Conservation (phyloP, 2,113 vertebrate genomes). For the Sorex fumeus region DNA sequence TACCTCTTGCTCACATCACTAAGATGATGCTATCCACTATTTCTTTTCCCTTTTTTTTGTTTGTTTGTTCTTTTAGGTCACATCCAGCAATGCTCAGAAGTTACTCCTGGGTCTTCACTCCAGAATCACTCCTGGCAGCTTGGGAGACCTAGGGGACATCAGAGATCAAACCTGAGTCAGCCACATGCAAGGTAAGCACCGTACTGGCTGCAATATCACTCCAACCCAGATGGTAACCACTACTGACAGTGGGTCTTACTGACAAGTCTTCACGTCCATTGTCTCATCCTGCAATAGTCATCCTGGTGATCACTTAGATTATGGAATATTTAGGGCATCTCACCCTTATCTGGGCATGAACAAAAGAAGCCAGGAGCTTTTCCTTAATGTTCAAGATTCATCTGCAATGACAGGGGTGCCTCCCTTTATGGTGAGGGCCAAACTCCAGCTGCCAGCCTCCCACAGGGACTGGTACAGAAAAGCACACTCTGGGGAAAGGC, state of each 20-base stretch:
- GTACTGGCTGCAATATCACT: too few relatives aligned
- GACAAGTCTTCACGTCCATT: not conserved
- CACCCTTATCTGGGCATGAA: not conserved
- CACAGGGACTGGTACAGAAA: not conserved
- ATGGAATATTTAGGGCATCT: not conserved
- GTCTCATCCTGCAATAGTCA: not conserved
- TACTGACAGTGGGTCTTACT: too few relatives aligned
- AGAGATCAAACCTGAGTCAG: too few relatives aligned
- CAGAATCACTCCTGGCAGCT: too few relatives aligned
- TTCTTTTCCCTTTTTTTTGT: not conserved
- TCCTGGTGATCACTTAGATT: not conserved
- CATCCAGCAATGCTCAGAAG: too few relatives aligned
- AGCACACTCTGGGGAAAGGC: not conserved
- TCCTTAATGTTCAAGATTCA: not conserved
- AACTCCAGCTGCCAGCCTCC: constrained; percentile 42
- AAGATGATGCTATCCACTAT: too few relatives aligned
- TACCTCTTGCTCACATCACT: not conserved
- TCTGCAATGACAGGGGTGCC: not conserved
- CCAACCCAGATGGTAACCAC: too few relatives aligned
- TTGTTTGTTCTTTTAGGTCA: too few relatives aligned
- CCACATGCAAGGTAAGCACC: too few relatives aligned
- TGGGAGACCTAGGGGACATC: too few relatives aligned
- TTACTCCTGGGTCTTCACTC: too few relatives aligned
- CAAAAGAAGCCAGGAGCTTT: not conserved
- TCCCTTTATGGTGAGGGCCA: constrained; percentile 6